Conservation (phyloP, 2,113 vertebrate species). For the Gnathonemus echidnorhynchus region DNA sequence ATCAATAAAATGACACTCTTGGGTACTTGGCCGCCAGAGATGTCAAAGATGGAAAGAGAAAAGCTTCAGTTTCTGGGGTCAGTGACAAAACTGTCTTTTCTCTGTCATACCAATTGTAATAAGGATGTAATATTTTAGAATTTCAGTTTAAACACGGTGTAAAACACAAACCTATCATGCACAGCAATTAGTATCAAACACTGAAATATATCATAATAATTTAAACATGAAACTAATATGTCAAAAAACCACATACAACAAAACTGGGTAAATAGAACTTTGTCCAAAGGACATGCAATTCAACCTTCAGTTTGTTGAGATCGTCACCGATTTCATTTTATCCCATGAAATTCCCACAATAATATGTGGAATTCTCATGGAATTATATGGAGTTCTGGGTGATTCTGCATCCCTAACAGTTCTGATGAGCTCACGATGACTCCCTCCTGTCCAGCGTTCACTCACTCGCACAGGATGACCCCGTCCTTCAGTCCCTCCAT, state of each 20-base stretch:
- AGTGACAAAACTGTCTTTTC: neutral
- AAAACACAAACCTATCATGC: neutral
- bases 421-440: neutral
- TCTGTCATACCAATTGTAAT: neutral
- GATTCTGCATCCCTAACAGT: neutral
- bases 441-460: neutral
- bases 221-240: neutral
- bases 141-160: neutral
- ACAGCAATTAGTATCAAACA: neutral
- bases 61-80: neutral
- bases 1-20: neutral
- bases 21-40: neutral
- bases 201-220: neutral
- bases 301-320: neutral
- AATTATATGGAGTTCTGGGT: neutral
- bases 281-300: neutral
- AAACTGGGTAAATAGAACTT: neutral
- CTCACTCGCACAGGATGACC: constrained; percentile 85
- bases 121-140: neutral
- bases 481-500: constrained; percentile 90
- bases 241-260: neutral
- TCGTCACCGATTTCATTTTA: neutral
- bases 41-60: neutral
- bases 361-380: neutral
- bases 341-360: neutral